Conservation (phyloP, 1,140 invertebrate genomes). For the Lasaia peninsularis region DNA sequence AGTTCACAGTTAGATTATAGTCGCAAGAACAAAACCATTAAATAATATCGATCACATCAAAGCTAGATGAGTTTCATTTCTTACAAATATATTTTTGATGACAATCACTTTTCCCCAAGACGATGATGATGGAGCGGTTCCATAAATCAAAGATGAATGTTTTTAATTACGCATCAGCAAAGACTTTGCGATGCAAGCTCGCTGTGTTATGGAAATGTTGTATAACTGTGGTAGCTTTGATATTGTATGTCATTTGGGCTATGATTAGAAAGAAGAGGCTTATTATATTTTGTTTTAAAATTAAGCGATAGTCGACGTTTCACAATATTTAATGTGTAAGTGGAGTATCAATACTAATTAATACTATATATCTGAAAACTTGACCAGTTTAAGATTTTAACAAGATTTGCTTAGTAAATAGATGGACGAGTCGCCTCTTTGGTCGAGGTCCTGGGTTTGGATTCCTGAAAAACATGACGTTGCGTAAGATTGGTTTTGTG, state of each 20-base stretch:
- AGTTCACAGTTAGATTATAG: too few species aligned
- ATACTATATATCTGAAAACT: neutral
- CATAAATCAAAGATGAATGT: conserved; percentile 6
- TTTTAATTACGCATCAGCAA: conserved; percentile 18
- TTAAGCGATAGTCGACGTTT: too few species aligned
- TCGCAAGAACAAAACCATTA: neutral
- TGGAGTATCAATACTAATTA: too few species aligned
- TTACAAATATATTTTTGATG: conserved; percentile 16
- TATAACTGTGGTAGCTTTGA: conserved; percentile 42
- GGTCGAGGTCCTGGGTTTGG: too few species aligned
- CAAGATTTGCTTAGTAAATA: too few species aligned
- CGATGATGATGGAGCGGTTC: neutral
- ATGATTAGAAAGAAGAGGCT: conserved; percentile 19
- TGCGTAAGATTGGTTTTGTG: too few species aligned
- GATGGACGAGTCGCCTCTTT: too few species aligned
- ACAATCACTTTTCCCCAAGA: conserved; percentile 14
- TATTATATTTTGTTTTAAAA: neutral
- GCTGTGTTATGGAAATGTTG: conserved; percentile 39
- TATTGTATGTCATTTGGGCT: conserved; percentile 31
- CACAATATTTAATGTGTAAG: too few species aligned
- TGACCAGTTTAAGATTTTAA: neutral
- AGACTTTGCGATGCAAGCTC: neutral
- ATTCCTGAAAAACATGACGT: too few species aligned
- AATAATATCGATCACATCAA: neutral
- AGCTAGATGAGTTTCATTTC: conserved; percentile 14